phyloP scores from a whole-genome alignment of 2,113 vertebrate species.

The Tupaia chinensis region DNA sequence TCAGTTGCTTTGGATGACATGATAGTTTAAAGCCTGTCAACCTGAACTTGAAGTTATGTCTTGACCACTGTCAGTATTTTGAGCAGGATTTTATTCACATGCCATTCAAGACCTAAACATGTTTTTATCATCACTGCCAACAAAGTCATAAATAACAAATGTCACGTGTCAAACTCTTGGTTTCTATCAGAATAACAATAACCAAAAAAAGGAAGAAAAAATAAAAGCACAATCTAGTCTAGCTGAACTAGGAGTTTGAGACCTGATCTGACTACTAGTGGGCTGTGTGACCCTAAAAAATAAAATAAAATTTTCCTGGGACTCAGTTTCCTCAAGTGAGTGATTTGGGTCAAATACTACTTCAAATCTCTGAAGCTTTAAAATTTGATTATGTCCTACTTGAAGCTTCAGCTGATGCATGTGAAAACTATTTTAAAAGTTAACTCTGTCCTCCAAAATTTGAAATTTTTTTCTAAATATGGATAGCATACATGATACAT shows the following conservation, averaged over 20 bases:
- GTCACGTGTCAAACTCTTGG: conserved; percentile 29
- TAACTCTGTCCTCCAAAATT: not conserved
- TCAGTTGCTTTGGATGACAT: not conserved
- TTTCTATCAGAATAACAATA: conserved; percentile 29
- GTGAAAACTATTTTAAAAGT: not conserved
- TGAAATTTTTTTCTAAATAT: not conserved
- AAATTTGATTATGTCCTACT: conserved; percentile 5
- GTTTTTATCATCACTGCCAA: conserved; percentile 67
- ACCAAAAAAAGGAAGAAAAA: not conserved
- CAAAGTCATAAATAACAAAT: conserved; percentile 56
- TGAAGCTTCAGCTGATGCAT: not conserved
- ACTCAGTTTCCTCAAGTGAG: not conserved
- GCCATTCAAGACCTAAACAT: conserved; percentile 64
- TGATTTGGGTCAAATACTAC: not conserved
- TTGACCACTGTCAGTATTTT: conserved; percentile 67
- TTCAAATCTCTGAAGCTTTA: not conserved
- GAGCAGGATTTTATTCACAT: conserved; percentile 36
- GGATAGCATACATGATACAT: not conserved
- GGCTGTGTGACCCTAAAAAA: not conserved
- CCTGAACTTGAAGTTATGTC: conserved; percentile 53
- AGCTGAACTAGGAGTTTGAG: not conserved
- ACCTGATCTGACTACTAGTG: not conserved
- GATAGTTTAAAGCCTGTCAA: conserved; percentile 45
- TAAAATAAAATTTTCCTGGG: not conserved
- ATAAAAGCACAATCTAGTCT: not conserved